Conservation (phyloP, 2,113 vertebrate species). For the Thomomys bottae region DNA sequence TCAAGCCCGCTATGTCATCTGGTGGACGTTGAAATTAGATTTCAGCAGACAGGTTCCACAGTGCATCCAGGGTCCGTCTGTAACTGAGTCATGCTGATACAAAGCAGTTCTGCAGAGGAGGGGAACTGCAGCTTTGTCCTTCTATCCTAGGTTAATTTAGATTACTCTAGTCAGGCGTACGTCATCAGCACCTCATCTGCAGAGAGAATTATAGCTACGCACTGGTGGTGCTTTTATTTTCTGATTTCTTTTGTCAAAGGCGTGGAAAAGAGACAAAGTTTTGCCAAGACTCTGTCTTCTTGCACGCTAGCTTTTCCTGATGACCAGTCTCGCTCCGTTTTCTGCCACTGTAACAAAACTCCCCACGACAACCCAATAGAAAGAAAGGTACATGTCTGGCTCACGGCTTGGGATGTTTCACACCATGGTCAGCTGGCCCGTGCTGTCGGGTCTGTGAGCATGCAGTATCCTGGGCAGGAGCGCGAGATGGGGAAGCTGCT, state of each 20-base stretch:
- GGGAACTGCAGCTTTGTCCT: neutral
- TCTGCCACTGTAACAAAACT: neutral
- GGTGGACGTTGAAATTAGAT: neutral
- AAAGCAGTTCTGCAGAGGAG: neutral
- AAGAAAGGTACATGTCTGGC: neutral
- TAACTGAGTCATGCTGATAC: neutral
- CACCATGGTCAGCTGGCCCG: neutral
- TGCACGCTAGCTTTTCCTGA: neutral
- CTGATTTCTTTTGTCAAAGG: neutral
- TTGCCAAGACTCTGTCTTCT: neutral
- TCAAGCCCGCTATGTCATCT: neutral
- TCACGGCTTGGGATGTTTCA: neutral
- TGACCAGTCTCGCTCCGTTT: neutral
- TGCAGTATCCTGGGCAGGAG: neutral
- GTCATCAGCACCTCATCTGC: neutral
- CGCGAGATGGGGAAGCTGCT: neutral
- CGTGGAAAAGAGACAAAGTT: neutral
- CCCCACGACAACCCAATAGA: neutral
- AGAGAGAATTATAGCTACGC: neutral
- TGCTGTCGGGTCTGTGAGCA: neutral
- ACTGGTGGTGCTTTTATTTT: neutral
- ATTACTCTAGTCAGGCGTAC: neutral
- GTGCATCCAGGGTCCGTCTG: neutral
- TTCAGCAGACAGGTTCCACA: neutral
- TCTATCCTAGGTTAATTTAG: neutral